Evolutionary conservation across 1,140 invertebrate genomes (phyloP).

Genomic region (Matsumurasca onukii): DNA sequence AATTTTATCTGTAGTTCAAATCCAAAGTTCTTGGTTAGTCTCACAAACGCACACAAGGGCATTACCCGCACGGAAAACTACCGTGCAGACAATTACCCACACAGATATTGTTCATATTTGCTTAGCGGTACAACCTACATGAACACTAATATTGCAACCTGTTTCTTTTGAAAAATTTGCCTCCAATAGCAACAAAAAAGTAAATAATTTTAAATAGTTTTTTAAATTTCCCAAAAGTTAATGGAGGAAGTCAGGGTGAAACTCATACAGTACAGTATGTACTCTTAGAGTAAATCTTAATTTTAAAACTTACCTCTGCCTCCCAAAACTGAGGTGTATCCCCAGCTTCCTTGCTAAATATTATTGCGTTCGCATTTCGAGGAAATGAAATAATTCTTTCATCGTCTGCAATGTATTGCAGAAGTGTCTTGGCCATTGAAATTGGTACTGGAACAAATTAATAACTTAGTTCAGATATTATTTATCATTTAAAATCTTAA

Average conservation of each 20-base stretch:
- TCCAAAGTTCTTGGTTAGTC: too few relatives aligned
- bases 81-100: too few relatives aligned
- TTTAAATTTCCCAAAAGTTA: not conserved
- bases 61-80: too few relatives aligned
- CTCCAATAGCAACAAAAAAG: not conserved
- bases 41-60: too few relatives aligned
- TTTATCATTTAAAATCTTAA: not conserved
- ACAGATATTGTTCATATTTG: too few relatives aligned
- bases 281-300: not conserved
- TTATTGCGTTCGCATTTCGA: slow-evolving; percentile 40
- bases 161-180: too few relatives aligned
- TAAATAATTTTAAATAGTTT: not conserved
- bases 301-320: slow-evolving; percentile 44
- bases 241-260: not conserved
- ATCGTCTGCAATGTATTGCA: slow-evolving; percentile 40
- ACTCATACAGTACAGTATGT: not conserved
- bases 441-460: slow-evolving; percentile 18
- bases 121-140: too few relatives aligned
- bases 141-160: too few relatives aligned
- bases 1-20: too few relatives aligned
- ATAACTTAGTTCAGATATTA: not conserved
- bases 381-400: slow-evolving; percentile 44
- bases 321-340: slow-evolving; percentile 46
- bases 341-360: slow-evolving; percentile 49
- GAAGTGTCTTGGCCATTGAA: not conserved